Evolutionary conservation across 2,888 invertebrate genomes (phyloP).

Genomic region (Copidosoma aretas): DNA sequence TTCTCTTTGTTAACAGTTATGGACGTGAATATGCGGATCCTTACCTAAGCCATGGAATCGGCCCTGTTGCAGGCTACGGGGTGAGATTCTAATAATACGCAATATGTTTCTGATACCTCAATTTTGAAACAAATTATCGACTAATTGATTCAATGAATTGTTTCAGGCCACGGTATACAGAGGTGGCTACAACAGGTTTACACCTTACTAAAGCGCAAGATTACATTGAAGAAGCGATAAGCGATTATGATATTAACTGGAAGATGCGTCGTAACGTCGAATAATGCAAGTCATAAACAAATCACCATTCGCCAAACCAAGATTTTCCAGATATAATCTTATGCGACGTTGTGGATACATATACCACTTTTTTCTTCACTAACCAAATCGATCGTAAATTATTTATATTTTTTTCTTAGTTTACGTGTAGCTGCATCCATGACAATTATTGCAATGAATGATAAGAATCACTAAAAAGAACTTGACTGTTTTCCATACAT

Average conservation of each 20-base stretch:
- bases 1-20: constrained; percentile 68
- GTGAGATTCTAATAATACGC: constrained; percentile 67
- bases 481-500: neutral
- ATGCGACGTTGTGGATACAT: neutral
- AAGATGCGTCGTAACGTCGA: neutral
- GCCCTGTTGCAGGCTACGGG: constrained; percentile 96
- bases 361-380: neutral
- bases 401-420: neutral
- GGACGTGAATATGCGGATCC: constrained; percentile 93
- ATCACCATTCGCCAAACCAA: neutral
- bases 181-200: constrained; percentile 93
- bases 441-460: neutral
- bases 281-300: neutral
- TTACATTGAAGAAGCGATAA: neutral
- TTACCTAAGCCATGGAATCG: constrained; percentile 93
- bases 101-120: constrained; percentile 8
- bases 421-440: neutral
- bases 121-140: constrained; percentile 17
- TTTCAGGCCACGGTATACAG: constrained; percentile 90
- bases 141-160: constrained; percentile 15
- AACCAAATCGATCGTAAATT: neutral
- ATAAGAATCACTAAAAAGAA: neutral
- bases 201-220: constrained; percentile 77
- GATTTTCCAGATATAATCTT: neutral
- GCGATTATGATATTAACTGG: neutral